Base-by-base conservation (phyloP, 1,140 invertebrate genomes). In the Habropoda laboriosa region DNA sequence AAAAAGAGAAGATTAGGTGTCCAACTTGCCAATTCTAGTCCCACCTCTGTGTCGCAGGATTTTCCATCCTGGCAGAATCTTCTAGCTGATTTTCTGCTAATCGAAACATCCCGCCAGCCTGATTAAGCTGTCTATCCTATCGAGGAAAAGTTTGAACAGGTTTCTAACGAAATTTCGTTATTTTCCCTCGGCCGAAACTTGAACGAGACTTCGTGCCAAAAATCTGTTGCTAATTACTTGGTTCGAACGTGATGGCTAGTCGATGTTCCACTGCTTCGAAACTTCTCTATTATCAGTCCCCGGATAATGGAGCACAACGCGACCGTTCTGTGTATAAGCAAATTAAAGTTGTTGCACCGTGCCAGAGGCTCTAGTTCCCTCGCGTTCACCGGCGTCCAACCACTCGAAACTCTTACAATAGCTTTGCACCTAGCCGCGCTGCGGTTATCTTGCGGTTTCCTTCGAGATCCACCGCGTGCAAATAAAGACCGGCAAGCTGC, bases 401-500 rank as follows among this genome's bases (percentile, higher is more conserved):
- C 27, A 24, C 66, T 60, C 61, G 60, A 53, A 75, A 67, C 60
- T 42, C 49, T 75, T 67, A 45, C 18, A 64, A 72, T 42, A 42
- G 27, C 13, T 16, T 53, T 21, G 24, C 24, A 13, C 45, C 35
- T n/a, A n/a, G n/a, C 24, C 35, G 7, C 49, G 18, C n/a, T 18
- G 70, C 55, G 66, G 67, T 79, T 72, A 13, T 72, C 68, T 63
- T 55, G 67, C 55, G 57, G 76, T 7, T 55, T 73, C 18, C 77
- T 53, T 64, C 70, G 47, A 53, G 18, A 24, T 5, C 35, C 38
- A 6, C 10, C 47, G 2, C 45, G 77, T 24, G 53, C 79, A 83
- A 85, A 83, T 84, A 84, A 84, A 57, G 45, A 63, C 24, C 27
- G 47, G 21, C 8, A 32, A n/a, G 27, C 27, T 30, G 30, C 27